Evolutionary conservation across 2,113 vertebrate genomes (phyloP).

Genomic region (Rhodinocichla rosea): DNA sequence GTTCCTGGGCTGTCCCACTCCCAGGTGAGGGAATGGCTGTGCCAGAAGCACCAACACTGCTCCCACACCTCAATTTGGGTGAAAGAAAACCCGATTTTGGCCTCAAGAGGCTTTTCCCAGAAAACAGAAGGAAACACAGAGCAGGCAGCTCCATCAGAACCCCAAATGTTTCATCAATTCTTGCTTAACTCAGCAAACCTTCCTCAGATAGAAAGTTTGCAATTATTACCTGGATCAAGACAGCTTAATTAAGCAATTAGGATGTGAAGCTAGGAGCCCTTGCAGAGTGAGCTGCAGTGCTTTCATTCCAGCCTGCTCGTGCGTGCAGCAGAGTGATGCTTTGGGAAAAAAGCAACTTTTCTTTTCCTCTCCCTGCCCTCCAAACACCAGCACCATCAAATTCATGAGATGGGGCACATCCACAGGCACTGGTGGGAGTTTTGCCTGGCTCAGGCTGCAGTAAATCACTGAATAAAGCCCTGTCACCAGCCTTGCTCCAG

Average conservation of each 20-base stretch:
- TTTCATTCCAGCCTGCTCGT: background rate
- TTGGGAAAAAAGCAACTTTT: background rate
- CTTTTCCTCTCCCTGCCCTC: background rate
- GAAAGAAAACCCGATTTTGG: background rate
- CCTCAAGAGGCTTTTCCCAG: background rate
- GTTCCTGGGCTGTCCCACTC: background rate
- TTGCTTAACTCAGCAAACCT: background rate
- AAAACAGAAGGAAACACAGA: background rate
- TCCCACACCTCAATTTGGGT: background rate
- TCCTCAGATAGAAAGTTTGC: slow-evolving; percentile 2
- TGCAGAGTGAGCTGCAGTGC: background rate
- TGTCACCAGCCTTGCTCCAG: background rate
- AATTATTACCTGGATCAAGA: slow-evolving; percentile 64
- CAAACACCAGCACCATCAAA: background rate
- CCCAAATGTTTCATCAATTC: background rate
- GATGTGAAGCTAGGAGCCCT: slow-evolving; percentile 20
- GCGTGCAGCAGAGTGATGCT: fast-evolving
- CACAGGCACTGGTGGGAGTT: background rate
- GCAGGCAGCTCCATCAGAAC: background rate
- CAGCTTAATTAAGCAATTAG: slow-evolving; percentile 64
- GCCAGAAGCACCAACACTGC: background rate
- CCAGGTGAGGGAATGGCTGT: fast-evolving
- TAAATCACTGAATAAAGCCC: background rate
- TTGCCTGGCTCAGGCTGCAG: background rate
- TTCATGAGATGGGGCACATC: background rate